A percentile compares a stretch with the other conserved stretches of the same genome.
Evolutionary conservation across 2,888 invertebrate genomes (phyloP).

Genomic region (Ctena decussata): DNA sequence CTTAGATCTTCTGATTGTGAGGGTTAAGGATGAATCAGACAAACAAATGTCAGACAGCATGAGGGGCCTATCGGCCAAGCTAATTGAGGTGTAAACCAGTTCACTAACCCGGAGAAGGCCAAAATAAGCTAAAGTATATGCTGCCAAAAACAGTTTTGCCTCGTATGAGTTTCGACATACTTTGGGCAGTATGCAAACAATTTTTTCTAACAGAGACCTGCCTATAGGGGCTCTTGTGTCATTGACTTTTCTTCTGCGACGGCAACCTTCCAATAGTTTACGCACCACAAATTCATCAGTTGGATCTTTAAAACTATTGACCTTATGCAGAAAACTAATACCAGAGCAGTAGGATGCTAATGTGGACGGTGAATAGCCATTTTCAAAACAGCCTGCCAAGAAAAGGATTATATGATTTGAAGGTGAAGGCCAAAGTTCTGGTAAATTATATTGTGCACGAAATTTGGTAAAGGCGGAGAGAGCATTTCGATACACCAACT

Average conservation of each 20-base stretch:
- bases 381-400: not conserved
- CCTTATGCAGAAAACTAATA: not conserved
- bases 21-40: not conserved
- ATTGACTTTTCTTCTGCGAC: not conserved
- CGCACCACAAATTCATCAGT: not conserved
- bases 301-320: not conserved
- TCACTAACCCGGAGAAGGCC: not conserved
- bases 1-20: not conserved
- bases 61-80: not conserved
- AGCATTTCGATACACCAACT: not conserved
- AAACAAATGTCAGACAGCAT: not conserved
- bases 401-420: not conserved
- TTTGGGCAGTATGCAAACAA: not conserved
- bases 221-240: not conserved
- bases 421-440: slow-evolving; percentile 6
- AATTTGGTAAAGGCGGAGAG: not conserved
- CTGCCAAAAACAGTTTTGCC: not conserved
- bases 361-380: not conserved
- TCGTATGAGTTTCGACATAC: not conserved
- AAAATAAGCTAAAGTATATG: not conserved
- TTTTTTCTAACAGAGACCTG: not conserved
- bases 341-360: not conserved
- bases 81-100: not conserved
- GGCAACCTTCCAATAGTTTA: not conserved
- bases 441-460: not conserved